These are phyloP conservation scores for Drosophila engyochracea DNA, from an alignment of 2,888 invertebrate genomes.

Conservation along the genomic window DNA sequence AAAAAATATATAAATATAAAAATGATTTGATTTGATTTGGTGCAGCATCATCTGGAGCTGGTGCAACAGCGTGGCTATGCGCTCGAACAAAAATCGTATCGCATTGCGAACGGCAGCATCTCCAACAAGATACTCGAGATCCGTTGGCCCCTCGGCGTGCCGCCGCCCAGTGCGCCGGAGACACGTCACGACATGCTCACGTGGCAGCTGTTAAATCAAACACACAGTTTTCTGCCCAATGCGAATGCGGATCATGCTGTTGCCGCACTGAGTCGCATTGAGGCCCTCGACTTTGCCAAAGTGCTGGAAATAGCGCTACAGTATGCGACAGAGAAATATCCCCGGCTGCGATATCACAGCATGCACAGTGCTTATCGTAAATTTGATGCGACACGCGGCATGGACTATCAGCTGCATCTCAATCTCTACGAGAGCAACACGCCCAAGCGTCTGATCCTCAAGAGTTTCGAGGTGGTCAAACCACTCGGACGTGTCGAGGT, in stretches of 20 bases:
- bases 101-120: constrained; percentile 86
- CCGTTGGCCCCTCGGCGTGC: constrained; percentile 92
- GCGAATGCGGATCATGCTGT: constrained; percentile 93
- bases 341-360: constrained; percentile 86
- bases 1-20: too few species aligned
- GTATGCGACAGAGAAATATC: constrained; percentile 86
- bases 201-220: constrained; percentile 94
- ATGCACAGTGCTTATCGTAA: constrained; percentile 90
- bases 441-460: constrained; percentile 83
- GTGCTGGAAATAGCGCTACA: constrained; percentile 86
- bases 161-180: constrained; percentile 88
- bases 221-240: constrained; percentile 92
- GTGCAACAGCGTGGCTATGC: constrained; percentile 82
- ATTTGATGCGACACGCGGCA: constrained; percentile 93
- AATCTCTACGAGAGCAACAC: constrained; percentile 86
- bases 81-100: constrained; percentile 84
- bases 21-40: background rate
- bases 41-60: constrained; percentile 86
- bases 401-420: constrained; percentile 94
- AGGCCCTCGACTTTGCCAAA: constrained; percentile 89
- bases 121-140: constrained; percentile 86
- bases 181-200: constrained; percentile 93
- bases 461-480: constrained; percentile 92
- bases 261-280: constrained; percentile 88
- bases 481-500: constrained; percentile 95